Evolutionary conservation across 2,113 vertebrate genomes (phyloP).

Genomic region (Epinephelus cyanopodus): DNA sequence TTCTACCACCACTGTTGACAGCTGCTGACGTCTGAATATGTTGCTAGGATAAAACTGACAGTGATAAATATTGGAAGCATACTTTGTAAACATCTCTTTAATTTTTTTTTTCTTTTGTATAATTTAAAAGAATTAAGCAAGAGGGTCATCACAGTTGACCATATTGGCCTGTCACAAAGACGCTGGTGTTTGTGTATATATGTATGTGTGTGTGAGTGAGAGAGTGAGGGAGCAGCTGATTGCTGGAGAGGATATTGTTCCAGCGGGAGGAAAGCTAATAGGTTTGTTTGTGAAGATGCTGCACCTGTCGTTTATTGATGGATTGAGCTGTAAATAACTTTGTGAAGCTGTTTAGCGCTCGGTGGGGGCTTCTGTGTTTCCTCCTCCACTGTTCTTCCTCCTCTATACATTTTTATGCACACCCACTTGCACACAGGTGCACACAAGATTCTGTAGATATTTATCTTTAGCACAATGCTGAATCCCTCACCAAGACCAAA

Average conservation of each 20-base stretch:
- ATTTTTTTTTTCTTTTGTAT: background rate
- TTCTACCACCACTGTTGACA: background rate
- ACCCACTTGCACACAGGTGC: constrained; percentile 27
- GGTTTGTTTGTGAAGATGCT: constrained; percentile 73
- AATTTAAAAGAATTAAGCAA: background rate
- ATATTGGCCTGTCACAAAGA: background rate
- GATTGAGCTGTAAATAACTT: constrained; percentile 78
- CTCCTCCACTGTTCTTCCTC: background rate
- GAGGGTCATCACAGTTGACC: background rate
- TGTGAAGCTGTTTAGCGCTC: constrained; percentile 56
- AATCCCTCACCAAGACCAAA: background rate
- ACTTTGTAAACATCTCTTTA: background rate
- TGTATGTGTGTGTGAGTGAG: constrained; percentile 9
- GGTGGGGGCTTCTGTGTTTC: constrained; percentile 36
- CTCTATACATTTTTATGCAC: background rate
- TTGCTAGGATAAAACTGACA: background rate
- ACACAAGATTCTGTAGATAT: constrained; percentile 1
- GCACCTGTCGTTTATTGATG: constrained; percentile 79
- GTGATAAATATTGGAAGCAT: background rate
- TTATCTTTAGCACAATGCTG: background rate
- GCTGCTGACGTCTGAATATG: background rate
- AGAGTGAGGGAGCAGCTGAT: constrained; percentile 29
- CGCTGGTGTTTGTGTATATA: background rate
- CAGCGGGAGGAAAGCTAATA: constrained; percentile 74
- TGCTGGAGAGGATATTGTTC: constrained; percentile 69